Conservation (phyloP, 1,140 invertebrate species). For the Spodoptera litura region DNA sequence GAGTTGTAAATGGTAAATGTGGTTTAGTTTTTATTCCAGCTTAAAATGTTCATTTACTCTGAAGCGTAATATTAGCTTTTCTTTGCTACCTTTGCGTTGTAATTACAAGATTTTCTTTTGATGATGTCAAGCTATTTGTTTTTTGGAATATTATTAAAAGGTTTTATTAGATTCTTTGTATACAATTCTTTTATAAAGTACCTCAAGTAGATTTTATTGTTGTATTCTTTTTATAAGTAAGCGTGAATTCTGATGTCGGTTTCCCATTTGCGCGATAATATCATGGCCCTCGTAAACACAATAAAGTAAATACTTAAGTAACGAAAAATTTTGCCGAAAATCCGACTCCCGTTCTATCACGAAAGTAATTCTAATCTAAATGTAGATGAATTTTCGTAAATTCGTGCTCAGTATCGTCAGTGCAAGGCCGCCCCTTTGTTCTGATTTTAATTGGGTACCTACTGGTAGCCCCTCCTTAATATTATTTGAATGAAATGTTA, state of each 20-base stretch:
- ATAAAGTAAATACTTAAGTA: constrained; percentile 36
- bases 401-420: constrained; percentile 53
- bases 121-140: background rate
- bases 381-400: constrained; percentile 67
- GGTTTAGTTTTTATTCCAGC: constrained; percentile 43
- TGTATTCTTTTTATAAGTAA: constrained; percentile 36
- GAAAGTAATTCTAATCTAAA: constrained; percentile 64
- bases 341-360: constrained; percentile 28
- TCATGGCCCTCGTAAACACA: constrained; percentile 34
- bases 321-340: constrained; percentile 27
- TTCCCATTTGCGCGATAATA: constrained; percentile 15
- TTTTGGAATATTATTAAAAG: background rate
- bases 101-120: constrained; percentile 7
- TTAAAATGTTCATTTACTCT: constrained; percentile 42
- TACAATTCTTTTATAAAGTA: background rate
- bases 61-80: constrained; percentile 37
- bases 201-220: background rate
- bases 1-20: constrained; percentile 43
- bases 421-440: constrained; percentile 57
- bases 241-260: constrained; percentile 27
- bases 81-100: constrained; percentile 18
- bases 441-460: constrained; percentile 64
- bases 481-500: constrained; percentile 31
- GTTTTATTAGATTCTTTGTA: constrained; percentile 1
- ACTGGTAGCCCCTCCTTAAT: constrained; percentile 14